Percentiles rank a stretch among this genome's conserved stretches.
Conservation (phyloP, 2,888 invertebrate species). For the Brachypterus glaber region DNA sequence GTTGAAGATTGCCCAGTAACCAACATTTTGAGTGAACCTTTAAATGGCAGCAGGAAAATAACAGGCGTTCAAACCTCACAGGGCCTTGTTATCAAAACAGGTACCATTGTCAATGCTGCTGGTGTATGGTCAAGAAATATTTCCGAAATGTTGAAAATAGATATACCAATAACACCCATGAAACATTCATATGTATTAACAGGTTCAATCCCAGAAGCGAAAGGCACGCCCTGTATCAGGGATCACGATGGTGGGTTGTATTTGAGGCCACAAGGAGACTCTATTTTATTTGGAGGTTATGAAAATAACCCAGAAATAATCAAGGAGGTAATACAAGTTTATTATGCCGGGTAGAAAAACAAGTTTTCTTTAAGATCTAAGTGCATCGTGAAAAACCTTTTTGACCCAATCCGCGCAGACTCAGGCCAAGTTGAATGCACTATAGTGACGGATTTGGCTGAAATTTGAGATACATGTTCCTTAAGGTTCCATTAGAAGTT, state of each 20-base stretch:
- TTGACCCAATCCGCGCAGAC: too few relatives aligned
- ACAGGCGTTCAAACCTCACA: conserved; percentile 65
- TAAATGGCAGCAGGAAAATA: conserved; percentile 51
- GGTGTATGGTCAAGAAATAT: conserved; percentile 78
- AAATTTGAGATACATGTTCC: background rate
- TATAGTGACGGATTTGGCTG: too few relatives aligned
- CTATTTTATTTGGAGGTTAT: conserved; percentile 78
- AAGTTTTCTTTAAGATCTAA: too few relatives aligned
- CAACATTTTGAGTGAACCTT: conserved; percentile 52
- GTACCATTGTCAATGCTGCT: conserved; percentile 68
- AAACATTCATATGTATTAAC: conserved; percentile 84
- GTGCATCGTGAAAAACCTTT: too few relatives aligned
- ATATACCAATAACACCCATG: conserved; percentile 71
- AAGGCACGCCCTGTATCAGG: conserved; percentile 70
- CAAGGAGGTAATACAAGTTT: conserved; percentile 65
- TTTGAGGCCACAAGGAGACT: conserved; percentile 74
- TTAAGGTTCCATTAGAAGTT: background rate
- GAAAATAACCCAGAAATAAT: conserved; percentile 76
- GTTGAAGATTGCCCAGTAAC: conserved; percentile 68
- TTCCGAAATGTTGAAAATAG: conserved; percentile 55
- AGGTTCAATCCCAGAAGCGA: conserved; percentile 64
- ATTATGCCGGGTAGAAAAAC: too few relatives aligned
- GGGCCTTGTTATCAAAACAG: conserved; percentile 68
- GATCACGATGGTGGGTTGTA: conserved; percentile 81
- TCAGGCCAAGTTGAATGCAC: too few relatives aligned